Evolutionary conservation across 2,888 invertebrate species (phyloP).

Genomic region (Macrophya alboannulata): DNA sequence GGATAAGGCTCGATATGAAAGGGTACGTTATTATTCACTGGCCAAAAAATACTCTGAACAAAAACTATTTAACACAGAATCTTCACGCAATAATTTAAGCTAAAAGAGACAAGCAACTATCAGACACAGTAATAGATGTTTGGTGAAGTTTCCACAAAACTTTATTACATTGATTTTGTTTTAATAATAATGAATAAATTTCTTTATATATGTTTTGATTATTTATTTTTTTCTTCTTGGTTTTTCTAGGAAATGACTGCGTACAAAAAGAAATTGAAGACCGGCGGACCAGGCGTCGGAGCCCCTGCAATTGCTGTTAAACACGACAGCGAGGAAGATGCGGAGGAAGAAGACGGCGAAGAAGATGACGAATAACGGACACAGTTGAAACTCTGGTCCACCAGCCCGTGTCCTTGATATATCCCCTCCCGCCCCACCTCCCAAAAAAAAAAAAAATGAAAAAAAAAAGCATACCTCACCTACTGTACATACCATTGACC

Average conservation of each 20-base stretch:
- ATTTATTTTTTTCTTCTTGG: neutral
- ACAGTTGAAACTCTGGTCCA: conserved; percentile 78
- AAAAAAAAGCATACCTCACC: conserved; percentile 78
- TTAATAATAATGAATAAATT: neutral
- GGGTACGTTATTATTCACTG: conserved; percentile 84
- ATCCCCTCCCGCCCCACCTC: conserved; percentile 32
- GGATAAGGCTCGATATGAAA: conserved; percentile 97
- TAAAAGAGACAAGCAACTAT: neutral
- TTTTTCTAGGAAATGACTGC: conserved; percentile 90
- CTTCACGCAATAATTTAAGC: neutral
- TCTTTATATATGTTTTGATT: neutral
- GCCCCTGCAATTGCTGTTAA: conserved; percentile 82
- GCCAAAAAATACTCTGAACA: neutral
- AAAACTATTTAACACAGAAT: neutral
- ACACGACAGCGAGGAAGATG: conserved; percentile 84
- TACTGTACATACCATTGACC: conserved; percentile 81
- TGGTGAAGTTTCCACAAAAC: neutral
- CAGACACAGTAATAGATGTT: neutral
- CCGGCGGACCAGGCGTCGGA: conserved; percentile 78
- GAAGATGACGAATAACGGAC: conserved; percentile 82
- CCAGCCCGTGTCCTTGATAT: conserved; percentile 79
- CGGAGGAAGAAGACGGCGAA: conserved; percentile 86
- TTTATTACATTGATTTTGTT: too few relatives aligned
- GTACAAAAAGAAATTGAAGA: conserved; percentile 88
- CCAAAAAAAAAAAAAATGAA: conserved; percentile 52